Percentiles rank a stretch among this genome's conserved stretches.
phyloP scores from a whole-genome alignment of 2,113 vertebrate species.

The Bos indicus region DNA sequence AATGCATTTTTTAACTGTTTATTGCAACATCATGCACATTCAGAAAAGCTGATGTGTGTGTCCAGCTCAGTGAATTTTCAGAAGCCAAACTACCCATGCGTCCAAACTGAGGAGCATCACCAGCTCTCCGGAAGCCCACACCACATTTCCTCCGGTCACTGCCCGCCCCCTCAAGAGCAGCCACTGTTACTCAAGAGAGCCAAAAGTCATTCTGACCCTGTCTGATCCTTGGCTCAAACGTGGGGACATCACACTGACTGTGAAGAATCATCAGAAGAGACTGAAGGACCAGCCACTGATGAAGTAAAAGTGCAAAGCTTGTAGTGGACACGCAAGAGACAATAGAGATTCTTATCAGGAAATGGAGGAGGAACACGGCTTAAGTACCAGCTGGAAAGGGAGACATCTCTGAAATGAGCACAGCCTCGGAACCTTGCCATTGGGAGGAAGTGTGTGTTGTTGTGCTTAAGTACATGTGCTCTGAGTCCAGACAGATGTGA shows the following conservation, averaged over 20 bases:
- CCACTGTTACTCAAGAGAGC: too few species aligned
- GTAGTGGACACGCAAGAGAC: accelerated
- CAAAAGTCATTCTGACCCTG: not conserved
- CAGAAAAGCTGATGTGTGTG: accelerated
- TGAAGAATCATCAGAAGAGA: accelerated
- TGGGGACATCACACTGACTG: accelerated
- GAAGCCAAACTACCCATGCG: not conserved
- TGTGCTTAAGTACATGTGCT: not conserved
- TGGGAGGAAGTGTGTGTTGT: not conserved
- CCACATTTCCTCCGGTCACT: accelerated
- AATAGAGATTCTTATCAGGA: not conserved
- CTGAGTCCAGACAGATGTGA: not conserved
- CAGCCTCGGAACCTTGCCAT: not conserved
- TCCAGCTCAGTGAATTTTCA: not conserved
- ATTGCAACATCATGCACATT: not conserved
- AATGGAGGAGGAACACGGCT: not conserved
- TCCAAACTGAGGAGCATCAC: not conserved
- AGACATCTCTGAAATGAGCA: not conserved
- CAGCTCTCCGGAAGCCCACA: accelerated
- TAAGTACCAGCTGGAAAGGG: not conserved
- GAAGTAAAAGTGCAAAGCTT: not conserved
- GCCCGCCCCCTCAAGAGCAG: not conserved
- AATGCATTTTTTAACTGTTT: not conserved
- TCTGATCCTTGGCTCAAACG: not conserved
- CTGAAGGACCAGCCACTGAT: not conserved